Base-by-base conservation (phyloP, 2,797 vertebrate genomes). In the Pogonophryne albipinna region DNA sequence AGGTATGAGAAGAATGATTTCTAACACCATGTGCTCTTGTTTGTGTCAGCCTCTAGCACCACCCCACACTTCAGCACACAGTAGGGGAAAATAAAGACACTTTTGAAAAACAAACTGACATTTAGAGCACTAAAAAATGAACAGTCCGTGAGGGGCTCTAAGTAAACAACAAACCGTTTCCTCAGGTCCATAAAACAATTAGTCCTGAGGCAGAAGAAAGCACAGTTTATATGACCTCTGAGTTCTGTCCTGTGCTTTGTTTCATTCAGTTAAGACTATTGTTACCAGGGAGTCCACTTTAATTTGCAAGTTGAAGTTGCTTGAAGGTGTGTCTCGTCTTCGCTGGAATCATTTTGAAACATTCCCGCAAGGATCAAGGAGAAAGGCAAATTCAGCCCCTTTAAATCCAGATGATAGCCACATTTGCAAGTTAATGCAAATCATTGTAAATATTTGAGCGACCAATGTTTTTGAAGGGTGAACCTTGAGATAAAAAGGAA, bases 381-480 rank as follows among this genome's bases (percentile, higher is more conserved):
- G 80, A 84, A 80, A 93, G 74, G 86, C 91, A 93, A 92, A 92
- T 91, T n/a, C 45, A 72, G 72, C 42, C 78, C 84, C 86, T 90
- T 90, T 47, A 50, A 65, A 45, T 86, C 78, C 83, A 85, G 87
- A 89, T 65, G 89, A 91, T 90, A 60, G 86, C 83, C 89, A 92
- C 91, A 94, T 94, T 95, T 95, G 92, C 93, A 95, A 93, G 90
- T 87, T 85, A 55, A 95, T 95, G 93, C 91, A 95, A 95, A 95
- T 93, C 69, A 49, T 83, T 93, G 92, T 94, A 91, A 94, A 94
- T 92, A 84, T 84, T 91, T 62, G 85, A 83, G 80, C 76, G 76
- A 87, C 85, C 51, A 3, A 77, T 53, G 69, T 80, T 84, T 79
- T 57, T 62, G 71, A 82, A 85, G 34, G 57, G 19, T 59, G 52